Evolutionary conservation across 1,140 invertebrate genomes (phyloP), one percentile per base, ranked within the genome.

Genomic region (Vanessa atalanta): DNA sequence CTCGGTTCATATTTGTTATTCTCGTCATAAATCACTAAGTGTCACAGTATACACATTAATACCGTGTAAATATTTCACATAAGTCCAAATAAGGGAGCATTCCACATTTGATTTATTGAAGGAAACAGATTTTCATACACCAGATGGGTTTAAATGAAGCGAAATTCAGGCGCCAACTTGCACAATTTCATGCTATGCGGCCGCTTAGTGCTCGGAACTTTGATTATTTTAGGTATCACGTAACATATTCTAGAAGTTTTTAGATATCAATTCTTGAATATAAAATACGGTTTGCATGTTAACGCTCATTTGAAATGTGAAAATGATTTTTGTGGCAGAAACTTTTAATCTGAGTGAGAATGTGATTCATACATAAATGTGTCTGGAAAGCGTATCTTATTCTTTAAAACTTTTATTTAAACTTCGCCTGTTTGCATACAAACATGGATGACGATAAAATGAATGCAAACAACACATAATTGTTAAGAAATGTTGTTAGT

Each of bases 121-220:
- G 47, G 26, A 5, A n/a, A 37, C 53, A 66, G 12, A 53, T 66
- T 66, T 37, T 55, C 65, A 67, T 67, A 53, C 53, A 51, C 53
- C 53, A 15, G 50, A 67, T 67, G 16, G 48, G 31, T 65, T 70
- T 64, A 64, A 64, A 53, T 63, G 26, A 63, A 64, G 16, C 37
- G 23, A 64, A 64, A 31, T 60, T 50, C 57, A 51, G 47, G 68
- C 68, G 68, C 57, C 68, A 63, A 71, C 26, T 64, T 47, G 47
- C 48, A 15, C 23, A 53, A 64, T 53, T 60, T 71, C 43, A 16
- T 20, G 47, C 12, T 70, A 15, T 60, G 14, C 37, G 48, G 43
- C 14, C 47, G 37, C 13, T n/a, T 50, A 50, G 13, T 50, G 0
- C 16, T 57, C 8, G 53, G 16, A 57, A 57, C 16, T 23, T 57